Evolutionary conservation across 2,888 invertebrate species (phyloP), one percentile per base, ranked within the genome.

Genomic region (Parnassius smintheus): DNA sequence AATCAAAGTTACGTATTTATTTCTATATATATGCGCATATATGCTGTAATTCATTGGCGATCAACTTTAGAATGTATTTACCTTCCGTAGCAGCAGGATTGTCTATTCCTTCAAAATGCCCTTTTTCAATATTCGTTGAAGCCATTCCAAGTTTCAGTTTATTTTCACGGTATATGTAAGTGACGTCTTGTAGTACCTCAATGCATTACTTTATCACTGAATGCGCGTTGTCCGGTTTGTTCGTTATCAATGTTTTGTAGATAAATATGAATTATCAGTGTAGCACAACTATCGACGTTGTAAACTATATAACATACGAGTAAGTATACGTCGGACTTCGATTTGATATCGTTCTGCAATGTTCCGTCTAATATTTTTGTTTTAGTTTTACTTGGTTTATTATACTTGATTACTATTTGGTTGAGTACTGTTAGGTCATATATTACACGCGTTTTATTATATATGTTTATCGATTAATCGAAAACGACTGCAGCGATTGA

Each of bases 11-110:
- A 35, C 4, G 7, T 35, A 7, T 35, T 35, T 1, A 7, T 7
- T 35, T 3, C n/a, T n/a, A n/a, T n/a, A 35, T 35, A 4, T 35
- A 35, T 7, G 0, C 7, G 35, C 4, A 7, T 1, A 7, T 3
- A 35, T 35, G 4, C 3, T 35, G 4, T 35, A 35, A 3, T 35
- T 35, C 35, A 35, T 7, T 35, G 0, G 10, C 11, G 13, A 12
- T 50, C 1, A 10, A 50, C 9, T 12, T 45, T 59, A 48, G 56
- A 62, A 59, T 64, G 25, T 62, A 44, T 53, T 72, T 76, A 88
- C 89, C 88, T 73, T 77, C 74, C 18, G 82, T 88, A 7, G 77
- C 83, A 11, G 72, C 74, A 9, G 68, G 77, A 67, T 88, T 88
- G 61, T 88, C 87, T 18, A 79, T 67, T 25, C 86, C 87, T 55